Conservation (phyloP, 2,797 vertebrate genomes). For the Pseudomugil tenellus region DNA sequence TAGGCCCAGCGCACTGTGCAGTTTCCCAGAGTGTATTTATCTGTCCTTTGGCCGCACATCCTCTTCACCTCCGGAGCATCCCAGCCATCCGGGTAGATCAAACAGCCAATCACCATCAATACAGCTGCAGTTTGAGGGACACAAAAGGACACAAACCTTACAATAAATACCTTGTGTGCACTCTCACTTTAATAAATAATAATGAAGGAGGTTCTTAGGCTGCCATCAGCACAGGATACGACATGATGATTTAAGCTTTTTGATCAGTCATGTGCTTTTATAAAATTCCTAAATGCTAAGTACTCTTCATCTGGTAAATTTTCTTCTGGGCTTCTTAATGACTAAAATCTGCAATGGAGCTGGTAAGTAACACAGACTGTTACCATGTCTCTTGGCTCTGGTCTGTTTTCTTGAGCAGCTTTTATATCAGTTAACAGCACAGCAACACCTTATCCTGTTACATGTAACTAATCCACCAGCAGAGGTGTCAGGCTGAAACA, state of each 20-base stretch:
- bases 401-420: conserved; percentile 14
- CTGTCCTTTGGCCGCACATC: conserved; percentile 93
- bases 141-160: conserved; percentile 19
- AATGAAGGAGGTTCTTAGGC: conserved; percentile 12
- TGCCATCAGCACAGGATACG: conserved; percentile 15
- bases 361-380: not conserved
- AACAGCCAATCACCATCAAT: conserved; percentile 92
- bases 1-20: conserved; percentile 98
- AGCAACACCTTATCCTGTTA: conserved; percentile 66
- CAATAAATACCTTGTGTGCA: conserved; percentile 35
- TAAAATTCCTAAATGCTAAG: conserved; percentile 37
- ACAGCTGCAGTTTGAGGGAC: conserved; percentile 45
- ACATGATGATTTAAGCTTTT: conserved; percentile 36
- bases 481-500: conserved; percentile 72
- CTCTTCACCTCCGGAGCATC: conserved; percentile 89
- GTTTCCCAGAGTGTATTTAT: conserved; percentile 93
- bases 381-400: not conserved
- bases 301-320: conserved; percentile 16
- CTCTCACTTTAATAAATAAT: conserved; percentile 39
- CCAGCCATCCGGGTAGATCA: conserved; percentile 99
- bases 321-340: conserved; percentile 15
- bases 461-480: conserved; percentile 54
- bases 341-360: not conserved
- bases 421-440: conserved; percentile 38
- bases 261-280: conserved; percentile 17